Evolutionary conservation across 2,888 invertebrate genomes (phyloP), one percentile per base, ranked within the genome.

Genomic region (Rotaria magnacalcarata): DNA sequence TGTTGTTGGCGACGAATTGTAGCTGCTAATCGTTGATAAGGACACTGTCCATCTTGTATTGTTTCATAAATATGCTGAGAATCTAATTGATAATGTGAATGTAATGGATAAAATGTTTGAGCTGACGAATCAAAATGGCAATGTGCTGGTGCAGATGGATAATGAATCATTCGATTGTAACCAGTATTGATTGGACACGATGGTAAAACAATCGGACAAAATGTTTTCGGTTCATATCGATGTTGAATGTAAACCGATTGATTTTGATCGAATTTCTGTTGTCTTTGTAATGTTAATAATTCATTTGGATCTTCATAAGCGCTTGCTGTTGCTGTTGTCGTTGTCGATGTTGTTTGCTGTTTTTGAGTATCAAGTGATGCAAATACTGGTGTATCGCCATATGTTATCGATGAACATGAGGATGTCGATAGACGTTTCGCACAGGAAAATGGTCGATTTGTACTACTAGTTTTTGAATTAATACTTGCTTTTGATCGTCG

Each of bases 221-320:
- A 80, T 43, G 47, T 80, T 80, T 80, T 80, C n/a, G 43, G 47
- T 47, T 80, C 47, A 47, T 43, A n/a, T 47, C 11, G 47, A 80
- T 47, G 11, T 47, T 80, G 80, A 5, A 47, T 5, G n/a, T 80
- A 47, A 24, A 80, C 10, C 11, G 43, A 11, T 24, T 47, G 80
- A 24, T 47, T 80, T n/a, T 47, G 47, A 21, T 54, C 54, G 21
- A 54, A 6, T 54, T 54, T 54, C 47, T 80, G 80, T 11, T 80
- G 80, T 47, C 21, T 47, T 47, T 80, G 43, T 6, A 80, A 47
- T 24, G 47, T 80, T n/a, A 80, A 24, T 11, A 80, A 80, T 47
- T 80, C 80, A 47, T 47, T 80, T n/a, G 80, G 80, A 80, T 80
- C 80, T 47, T 80, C 80, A 47, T 80, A 80, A n/a, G 47, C 47